Evolutionary conservation across 1,140 invertebrate genomes (phyloP), one percentile per base, ranked within the genome.

Genomic region (Euglossa dilemma): DNA sequence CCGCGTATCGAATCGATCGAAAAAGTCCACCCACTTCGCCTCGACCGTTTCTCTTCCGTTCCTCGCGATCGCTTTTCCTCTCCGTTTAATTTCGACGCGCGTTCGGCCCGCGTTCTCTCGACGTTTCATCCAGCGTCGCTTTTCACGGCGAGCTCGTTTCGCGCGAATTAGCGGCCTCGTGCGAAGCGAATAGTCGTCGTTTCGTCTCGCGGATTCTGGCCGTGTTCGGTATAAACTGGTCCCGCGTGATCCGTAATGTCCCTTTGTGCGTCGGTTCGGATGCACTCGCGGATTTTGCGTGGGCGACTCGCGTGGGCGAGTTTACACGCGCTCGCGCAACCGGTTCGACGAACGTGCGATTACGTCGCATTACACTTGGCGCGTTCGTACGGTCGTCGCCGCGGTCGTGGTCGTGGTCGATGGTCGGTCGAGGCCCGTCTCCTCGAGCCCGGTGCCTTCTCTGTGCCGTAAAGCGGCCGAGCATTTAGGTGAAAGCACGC

Each of bases 261-360:
- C n/a, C 67, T 82, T 73, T 66, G 64, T 72, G 36, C 50, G 14
- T 47, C 43, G 50, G 45, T 64, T 43, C 20, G 80, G 47, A 73
- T 59, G 36, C 28, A 56, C 16, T 28, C 78, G 80, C 85, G 82
- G 69, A 59, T 74, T 70, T 5, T 11, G 76, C 70, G 85, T 87
- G 80, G 88, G 88, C 20, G 63, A 74, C 20, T 36, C 28, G 28
- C 52, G 77, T 69, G 73, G 89, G 85, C 66, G 57, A 57, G 59
- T 87, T 86, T 87, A 91, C 86, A 86, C 83, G 84, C 74, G 36
- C 57, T 20, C 54, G 18, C 47, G 57, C 16, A 18, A 84, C 76
- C 61, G 63, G 74, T 86, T 84, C 80, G 80, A 86, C 76, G 84
- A 83, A 88, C 85, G 70, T 69, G 75, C 80, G 80, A 90, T 89